These are phyloP conservation scores for Phymatocera aterrima DNA, from an alignment of 2,888 invertebrate genomes.

Conservation along the genomic window DNA sequence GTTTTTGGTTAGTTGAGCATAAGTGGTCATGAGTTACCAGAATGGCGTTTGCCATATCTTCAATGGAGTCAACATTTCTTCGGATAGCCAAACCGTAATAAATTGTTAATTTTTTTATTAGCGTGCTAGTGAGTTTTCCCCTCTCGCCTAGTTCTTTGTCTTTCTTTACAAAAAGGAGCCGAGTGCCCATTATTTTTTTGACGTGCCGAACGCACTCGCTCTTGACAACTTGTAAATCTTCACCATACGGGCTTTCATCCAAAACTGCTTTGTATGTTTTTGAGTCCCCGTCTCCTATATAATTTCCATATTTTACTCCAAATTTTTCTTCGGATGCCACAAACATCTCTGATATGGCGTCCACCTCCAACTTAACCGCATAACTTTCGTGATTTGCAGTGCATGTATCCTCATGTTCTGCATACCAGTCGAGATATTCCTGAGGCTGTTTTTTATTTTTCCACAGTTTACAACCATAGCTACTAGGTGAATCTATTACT, in stretches of 20 bases:
- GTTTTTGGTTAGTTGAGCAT: conserved; percentile 52
- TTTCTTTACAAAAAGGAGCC: conserved; percentile 43
- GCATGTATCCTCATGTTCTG: neutral
- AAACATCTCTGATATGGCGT: neutral
- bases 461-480: neutral
- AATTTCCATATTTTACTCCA: neutral
- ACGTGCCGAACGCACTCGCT: conserved; percentile 46
- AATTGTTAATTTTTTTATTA: conserved; percentile 52
- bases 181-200: conserved; percentile 46
- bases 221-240: conserved; percentile 26
- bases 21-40: conserved; percentile 54
- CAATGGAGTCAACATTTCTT: conserved; percentile 51
- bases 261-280: conserved; percentile 17
- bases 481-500: conserved; percentile 10
- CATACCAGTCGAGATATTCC: neutral
- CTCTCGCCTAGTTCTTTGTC: conserved; percentile 49
- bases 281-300: conserved; percentile 10
- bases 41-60: conserved; percentile 55
- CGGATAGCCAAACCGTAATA: conserved; percentile 57
- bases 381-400: neutral
- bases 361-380: neutral
- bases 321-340: neutral
- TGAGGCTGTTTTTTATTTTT: neutral
- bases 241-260: conserved; percentile 25
- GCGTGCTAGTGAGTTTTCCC: conserved; percentile 49